Percentiles rank a stretch among this genome's conserved stretches.
Evolutionary conservation across 2,113 vertebrate species (phyloP).

Genomic region (Dinomys branickii): DNA sequence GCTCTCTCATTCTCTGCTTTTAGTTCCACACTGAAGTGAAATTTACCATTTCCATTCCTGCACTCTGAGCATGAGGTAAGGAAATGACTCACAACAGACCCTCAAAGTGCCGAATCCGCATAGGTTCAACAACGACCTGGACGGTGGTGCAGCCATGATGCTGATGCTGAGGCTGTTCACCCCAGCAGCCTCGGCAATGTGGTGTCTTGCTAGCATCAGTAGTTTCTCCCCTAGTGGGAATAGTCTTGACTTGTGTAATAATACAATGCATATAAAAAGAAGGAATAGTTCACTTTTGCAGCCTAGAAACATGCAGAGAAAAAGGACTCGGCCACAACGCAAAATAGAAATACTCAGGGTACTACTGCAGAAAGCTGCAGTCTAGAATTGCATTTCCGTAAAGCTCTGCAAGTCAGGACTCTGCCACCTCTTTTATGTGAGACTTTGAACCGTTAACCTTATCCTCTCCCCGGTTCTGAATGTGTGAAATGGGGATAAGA

Average conservation of each 20-base stretch:
- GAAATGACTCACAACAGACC: background rate
- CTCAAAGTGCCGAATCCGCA: background rate
- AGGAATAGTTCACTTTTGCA: background rate
- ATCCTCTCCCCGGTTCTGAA: background rate
- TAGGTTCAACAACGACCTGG: background rate
- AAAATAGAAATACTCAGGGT: background rate
- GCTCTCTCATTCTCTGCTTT: background rate
- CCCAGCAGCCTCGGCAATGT: background rate
- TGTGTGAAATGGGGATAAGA: background rate
- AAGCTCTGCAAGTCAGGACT: background rate
- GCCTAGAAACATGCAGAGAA: background rate
- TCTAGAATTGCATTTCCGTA: background rate
- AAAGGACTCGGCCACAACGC: background rate
- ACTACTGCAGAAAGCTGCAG: background rate
- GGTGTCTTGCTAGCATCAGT: background rate
- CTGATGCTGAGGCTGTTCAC: too few species aligned
- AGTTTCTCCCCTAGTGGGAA: background rate
- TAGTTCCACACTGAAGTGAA: background rate
- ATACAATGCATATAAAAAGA: background rate
- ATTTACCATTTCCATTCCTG: background rate
- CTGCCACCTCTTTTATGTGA: background rate
- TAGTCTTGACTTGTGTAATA: background rate
- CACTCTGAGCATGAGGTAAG: background rate
- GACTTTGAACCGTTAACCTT: slow-evolving; percentile 9
- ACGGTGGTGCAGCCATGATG: background rate